A percentile compares a stretch with the other conserved stretches of the same genome.
Evolutionary conservation across 2,888 invertebrate species (phyloP).

Genomic region (Choreutis nemorana): DNA sequence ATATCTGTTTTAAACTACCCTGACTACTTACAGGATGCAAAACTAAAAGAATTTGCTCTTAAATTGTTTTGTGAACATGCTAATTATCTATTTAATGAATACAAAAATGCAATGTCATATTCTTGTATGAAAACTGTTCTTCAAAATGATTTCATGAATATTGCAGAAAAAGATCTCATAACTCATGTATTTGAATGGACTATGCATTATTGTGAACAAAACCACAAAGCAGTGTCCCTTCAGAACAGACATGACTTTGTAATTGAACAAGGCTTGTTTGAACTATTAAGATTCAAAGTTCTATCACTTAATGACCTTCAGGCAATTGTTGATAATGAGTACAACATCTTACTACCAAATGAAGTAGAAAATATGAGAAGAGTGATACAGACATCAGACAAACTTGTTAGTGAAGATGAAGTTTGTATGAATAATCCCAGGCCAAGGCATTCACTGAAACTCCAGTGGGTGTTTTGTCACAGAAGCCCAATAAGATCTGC

Average conservation of each 20-base stretch:
- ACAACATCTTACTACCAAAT: slow-evolving; percentile 35
- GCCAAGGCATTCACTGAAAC: slow-evolving; percentile 32
- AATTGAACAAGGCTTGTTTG: slow-evolving; percentile 42
- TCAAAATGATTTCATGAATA: slow-evolving; percentile 54
- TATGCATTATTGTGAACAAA: slow-evolving; percentile 50
- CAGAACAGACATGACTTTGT: slow-evolving; percentile 51
- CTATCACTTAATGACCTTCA: slow-evolving; percentile 40
- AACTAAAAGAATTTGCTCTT: slow-evolving; percentile 56
- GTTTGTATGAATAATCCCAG: slow-evolving; percentile 13
- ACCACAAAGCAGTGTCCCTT: slow-evolving; percentile 33
- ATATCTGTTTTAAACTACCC: slow-evolving; percentile 68
- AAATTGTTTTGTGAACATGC: slow-evolving; percentile 65
- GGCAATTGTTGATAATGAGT: slow-evolving; percentile 29
- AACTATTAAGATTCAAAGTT: slow-evolving; percentile 48
- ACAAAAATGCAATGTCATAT: slow-evolving; percentile 52
- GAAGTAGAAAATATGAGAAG: slow-evolving; percentile 28
- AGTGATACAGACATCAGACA: slow-evolving; percentile 17
- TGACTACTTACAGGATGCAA: slow-evolving; percentile 64
- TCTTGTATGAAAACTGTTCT: slow-evolving; percentile 57
- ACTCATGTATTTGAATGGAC: slow-evolving; percentile 65
- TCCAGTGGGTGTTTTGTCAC: slow-evolving; percentile 46
- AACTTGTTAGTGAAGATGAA: slow-evolving; percentile 14
- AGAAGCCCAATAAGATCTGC: slow-evolving; percentile 43
- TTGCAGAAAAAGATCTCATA: slow-evolving; percentile 60
- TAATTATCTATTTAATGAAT: slow-evolving; percentile 55